These are phyloP conservation scores for Proteles cristata DNA, from an alignment of 2,113 vertebrate genomes.

Conservation along the genomic window DNA sequence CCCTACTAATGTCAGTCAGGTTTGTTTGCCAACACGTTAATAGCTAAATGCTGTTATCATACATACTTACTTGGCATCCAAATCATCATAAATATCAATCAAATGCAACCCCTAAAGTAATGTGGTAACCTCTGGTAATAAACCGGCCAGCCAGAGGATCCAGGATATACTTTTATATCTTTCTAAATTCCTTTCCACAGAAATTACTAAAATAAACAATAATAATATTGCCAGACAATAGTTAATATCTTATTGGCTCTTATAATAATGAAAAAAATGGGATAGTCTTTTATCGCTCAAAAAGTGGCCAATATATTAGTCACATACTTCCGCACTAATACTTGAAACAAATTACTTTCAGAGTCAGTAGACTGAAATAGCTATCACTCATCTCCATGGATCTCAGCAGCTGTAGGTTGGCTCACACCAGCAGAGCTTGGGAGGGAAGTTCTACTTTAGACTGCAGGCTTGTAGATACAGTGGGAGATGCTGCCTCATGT, in stretches of 20 bases:
- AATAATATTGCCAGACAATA: neutral
- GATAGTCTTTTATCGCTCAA: neutral
- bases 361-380: neutral
- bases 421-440: neutral
- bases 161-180: neutral
- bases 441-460: fast-evolving
- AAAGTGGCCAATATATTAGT: neutral
- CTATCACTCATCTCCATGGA: too few species aligned
- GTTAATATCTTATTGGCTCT: neutral
- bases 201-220: neutral
- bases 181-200: neutral
- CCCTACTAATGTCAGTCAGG: neutral
- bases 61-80: neutral
- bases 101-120: neutral
- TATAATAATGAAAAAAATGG: neutral
- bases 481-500: fast-evolving
- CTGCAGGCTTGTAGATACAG: neutral
- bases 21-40: neutral
- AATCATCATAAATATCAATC: neutral
- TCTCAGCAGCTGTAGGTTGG: neutral
- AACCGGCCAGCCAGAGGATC: neutral
- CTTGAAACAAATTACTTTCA: neutral
- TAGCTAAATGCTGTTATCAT: neutral
- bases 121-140: neutral
- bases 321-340: neutral